A percentile compares a stretch with the other conserved stretches of the same genome.
Evolutionary conservation across 1,140 invertebrate genomes (phyloP).

Genomic region (Triops longicaudatus): DNA sequence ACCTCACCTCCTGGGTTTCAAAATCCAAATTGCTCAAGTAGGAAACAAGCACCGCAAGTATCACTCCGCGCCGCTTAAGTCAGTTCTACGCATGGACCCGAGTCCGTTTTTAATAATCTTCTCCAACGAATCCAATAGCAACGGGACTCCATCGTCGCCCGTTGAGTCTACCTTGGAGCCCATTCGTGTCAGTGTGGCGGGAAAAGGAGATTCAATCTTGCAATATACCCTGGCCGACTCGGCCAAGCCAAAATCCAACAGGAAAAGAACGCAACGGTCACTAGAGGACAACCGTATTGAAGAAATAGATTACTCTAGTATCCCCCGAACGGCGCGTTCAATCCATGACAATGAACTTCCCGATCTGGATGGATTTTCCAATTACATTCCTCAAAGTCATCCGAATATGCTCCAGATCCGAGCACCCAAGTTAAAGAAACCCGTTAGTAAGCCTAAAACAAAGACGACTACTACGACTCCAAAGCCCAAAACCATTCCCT

Average conservation of each 20-base stretch:
- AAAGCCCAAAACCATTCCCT: conserved; percentile 18
- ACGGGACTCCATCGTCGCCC: not conserved
- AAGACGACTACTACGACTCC: not conserved
- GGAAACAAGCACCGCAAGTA: conserved; percentile 19
- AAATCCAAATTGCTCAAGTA: conserved; percentile 20
- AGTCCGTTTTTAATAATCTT: conserved; percentile 26
- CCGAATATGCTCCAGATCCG: conserved; percentile 23
- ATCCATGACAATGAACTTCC: conserved; percentile 27
- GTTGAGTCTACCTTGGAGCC: not conserved
- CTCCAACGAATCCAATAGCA: conserved; percentile 23
- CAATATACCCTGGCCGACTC: not conserved
- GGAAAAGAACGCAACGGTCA: not conserved
- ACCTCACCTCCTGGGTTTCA: conserved; percentile 24
- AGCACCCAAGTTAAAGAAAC: conserved; percentile 17
- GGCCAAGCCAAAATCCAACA: not conserved
- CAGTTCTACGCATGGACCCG: conserved; percentile 25
- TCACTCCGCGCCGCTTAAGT: conserved; percentile 17
- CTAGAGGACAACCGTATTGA: not conserved
- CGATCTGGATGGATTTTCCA: conserved; percentile 18
- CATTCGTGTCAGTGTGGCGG: not conserved
- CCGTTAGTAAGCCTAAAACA: not conserved
- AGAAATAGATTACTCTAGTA: not conserved
- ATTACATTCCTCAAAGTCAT: conserved; percentile 23
- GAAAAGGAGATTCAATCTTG: not conserved
- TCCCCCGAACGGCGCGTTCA: conserved; percentile 13